Evolutionary conservation across 2,113 vertebrate species (phyloP).

Genomic region (Emydocephalus ijimae): DNA sequence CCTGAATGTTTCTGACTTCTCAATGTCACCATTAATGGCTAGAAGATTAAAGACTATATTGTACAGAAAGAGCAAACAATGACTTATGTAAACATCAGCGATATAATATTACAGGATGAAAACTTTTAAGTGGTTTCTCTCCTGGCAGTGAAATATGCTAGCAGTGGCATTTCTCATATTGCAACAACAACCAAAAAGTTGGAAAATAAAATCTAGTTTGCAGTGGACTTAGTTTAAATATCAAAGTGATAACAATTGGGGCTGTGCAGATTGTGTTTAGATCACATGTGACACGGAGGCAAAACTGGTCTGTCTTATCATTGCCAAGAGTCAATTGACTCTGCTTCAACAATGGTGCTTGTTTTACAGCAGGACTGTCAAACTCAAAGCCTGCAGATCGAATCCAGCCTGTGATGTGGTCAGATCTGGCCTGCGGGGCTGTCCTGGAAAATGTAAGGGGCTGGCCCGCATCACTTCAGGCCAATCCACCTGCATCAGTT

Average conservation of each 20-base stretch:
- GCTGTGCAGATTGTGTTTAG: background rate
- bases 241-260: background rate
- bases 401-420: too few relatives aligned
- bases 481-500: too few relatives aligned
- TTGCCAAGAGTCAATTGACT: background rate
- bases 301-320: background rate
- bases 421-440: too few relatives aligned
- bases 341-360: background rate
- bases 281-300: background rate
- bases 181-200: background rate
- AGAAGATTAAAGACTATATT: conserved; percentile 14
- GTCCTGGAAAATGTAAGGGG: too few relatives aligned
- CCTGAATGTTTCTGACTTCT: conserved; percentile 8
- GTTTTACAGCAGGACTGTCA: background rate
- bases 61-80: background rate
- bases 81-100: conserved; percentile 21
- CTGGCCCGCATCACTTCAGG: too few relatives aligned
- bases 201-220: background rate
- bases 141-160: background rate
- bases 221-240: background rate
- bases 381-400: too few relatives aligned
- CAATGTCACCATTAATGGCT: conserved; percentile 17
- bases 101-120: conserved; percentile 26
- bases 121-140: conserved; percentile 16
- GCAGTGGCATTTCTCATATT: conserved; percentile 11